phyloP scores from a whole-genome alignment of 1,140 invertebrate species.

The Temnothorax curvispinosus region DNA sequence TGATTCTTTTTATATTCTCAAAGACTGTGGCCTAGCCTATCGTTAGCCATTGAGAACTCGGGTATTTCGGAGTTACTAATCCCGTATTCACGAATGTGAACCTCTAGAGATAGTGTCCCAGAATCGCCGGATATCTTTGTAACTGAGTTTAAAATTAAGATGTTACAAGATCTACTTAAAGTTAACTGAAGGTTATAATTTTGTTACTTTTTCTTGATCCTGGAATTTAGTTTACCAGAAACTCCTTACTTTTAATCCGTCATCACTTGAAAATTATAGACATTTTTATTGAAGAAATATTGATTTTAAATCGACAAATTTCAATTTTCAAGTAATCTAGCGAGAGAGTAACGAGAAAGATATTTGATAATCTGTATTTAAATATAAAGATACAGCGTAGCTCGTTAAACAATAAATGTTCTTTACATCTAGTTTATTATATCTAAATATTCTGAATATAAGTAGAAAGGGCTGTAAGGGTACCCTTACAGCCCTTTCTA shows the following conservation, averaged over 20 bases:
- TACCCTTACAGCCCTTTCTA: too few species aligned
- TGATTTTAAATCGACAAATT: not conserved
- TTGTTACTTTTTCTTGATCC: not conserved
- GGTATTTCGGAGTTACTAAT: not conserved
- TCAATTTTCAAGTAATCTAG: not conserved
- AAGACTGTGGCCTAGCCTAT: not conserved
- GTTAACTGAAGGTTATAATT: not conserved
- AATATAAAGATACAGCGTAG: not conserved
- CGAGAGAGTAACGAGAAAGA: not conserved
- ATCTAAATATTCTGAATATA: not conserved
- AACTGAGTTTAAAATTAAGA: conserved; percentile 3
- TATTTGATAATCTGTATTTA: not conserved
- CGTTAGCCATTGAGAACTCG: not conserved
- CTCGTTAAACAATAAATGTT: not conserved
- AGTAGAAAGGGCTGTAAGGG: too few species aligned
- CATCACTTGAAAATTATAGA: not conserved
- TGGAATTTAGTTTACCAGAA: not conserved
- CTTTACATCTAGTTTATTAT: not conserved
- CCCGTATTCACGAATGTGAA: not conserved
- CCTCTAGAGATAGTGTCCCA: not conserved
- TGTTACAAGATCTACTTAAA: not conserved
- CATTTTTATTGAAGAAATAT: not conserved
- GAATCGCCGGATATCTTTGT: not conserved
- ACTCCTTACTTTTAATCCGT: not conserved
- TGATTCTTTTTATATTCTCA: not conserved